Evolutionary conservation across 2,888 invertebrate genomes (phyloP).

Genomic region (Tinea trinotella): DNA sequence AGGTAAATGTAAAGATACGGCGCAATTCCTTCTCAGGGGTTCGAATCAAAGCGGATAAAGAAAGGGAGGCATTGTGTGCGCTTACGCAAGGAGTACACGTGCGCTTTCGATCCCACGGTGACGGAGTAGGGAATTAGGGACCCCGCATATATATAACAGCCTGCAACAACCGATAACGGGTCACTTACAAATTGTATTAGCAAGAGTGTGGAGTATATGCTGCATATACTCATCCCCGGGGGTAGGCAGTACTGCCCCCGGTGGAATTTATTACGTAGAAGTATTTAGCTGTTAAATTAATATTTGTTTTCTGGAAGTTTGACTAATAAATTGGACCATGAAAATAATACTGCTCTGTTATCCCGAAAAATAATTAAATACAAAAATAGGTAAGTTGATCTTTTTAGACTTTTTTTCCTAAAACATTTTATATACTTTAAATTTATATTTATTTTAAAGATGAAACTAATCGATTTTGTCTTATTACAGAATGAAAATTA

Average conservation of each 20-base stretch:
- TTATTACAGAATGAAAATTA: neutral
- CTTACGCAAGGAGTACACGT: constrained; percentile 56
- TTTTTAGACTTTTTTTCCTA: neutral
- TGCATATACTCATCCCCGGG: constrained; percentile 43
- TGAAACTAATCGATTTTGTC: neutral
- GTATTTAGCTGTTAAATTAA: neutral
- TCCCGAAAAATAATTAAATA: neutral
- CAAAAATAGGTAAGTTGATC: neutral
- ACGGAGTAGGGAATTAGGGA: constrained; percentile 44
- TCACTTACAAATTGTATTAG: constrained; percentile 49
- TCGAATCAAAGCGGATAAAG: constrained; percentile 56
- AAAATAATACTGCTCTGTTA: neutral
- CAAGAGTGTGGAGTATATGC: constrained; percentile 25
- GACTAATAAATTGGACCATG: neutral
- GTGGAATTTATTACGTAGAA: constrained; percentile 25
- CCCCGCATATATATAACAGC: constrained; percentile 44
- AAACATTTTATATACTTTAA: neutral
- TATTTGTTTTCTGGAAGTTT: too few relatives aligned
- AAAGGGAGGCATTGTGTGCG: constrained; percentile 56
- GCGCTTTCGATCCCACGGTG: constrained; percentile 57
- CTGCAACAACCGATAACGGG: constrained; percentile 27
- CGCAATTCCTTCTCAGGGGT: constrained; percentile 62
- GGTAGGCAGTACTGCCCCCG: constrained; percentile 42
- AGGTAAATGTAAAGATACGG: constrained; percentile 52
- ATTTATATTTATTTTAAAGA: neutral